These are phyloP conservation scores for Acleris sparsana DNA, from an alignment of 2,888 invertebrate species.

Conservation along the genomic window DNA sequence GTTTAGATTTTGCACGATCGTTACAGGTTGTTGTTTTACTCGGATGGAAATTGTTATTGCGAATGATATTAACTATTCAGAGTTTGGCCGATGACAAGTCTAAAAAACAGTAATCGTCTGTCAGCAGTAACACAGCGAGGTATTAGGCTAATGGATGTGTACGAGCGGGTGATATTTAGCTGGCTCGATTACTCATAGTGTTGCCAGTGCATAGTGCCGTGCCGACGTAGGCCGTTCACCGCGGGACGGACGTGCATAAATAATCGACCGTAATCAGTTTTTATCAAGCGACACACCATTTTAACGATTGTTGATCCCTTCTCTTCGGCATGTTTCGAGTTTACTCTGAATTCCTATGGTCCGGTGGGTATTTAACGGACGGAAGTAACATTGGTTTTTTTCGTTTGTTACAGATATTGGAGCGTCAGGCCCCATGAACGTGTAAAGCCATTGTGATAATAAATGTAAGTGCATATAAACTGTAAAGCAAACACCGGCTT, in stretches of 20 bases:
- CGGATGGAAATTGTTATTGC: slow-evolving; percentile 21
- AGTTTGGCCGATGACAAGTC: not conserved
- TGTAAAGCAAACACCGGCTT: slow-evolving; percentile 38
- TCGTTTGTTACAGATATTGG: slow-evolving; percentile 59
- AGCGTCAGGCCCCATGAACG: slow-evolving; percentile 48
- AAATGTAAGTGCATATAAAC: slow-evolving; percentile 64
- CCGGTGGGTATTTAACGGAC: slow-evolving; percentile 34
- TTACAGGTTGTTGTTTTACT: slow-evolving; percentile 10
- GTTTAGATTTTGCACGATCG: slow-evolving; percentile 31
- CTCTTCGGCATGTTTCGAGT: slow-evolving; percentile 16
- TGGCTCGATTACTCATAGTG: slow-evolving; percentile 12
- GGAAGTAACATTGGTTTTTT: slow-evolving; percentile 37
- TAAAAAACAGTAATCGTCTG: not conserved
- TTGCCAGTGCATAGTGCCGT: slow-evolving; percentile 16
- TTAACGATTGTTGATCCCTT: slow-evolving; percentile 66
- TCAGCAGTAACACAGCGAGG: not conserved
- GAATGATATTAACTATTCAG: not conserved
- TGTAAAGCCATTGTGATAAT: slow-evolving; percentile 57
- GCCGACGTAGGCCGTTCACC: slow-evolving; percentile 53
- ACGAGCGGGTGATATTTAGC: slow-evolving; percentile 9
- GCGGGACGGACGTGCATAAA: slow-evolving; percentile 71
- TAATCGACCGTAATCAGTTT: slow-evolving; percentile 71
- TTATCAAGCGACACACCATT: slow-evolving; percentile 68
- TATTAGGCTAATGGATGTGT: slow-evolving; percentile 6
- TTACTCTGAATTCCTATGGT: slow-evolving; percentile 30